A percentile compares a stretch with the other conserved stretches of the same genome.
These are phyloP conservation scores for Noctua janthe DNA, from an alignment of 2,888 invertebrate genomes.

Conservation along the genomic window DNA sequence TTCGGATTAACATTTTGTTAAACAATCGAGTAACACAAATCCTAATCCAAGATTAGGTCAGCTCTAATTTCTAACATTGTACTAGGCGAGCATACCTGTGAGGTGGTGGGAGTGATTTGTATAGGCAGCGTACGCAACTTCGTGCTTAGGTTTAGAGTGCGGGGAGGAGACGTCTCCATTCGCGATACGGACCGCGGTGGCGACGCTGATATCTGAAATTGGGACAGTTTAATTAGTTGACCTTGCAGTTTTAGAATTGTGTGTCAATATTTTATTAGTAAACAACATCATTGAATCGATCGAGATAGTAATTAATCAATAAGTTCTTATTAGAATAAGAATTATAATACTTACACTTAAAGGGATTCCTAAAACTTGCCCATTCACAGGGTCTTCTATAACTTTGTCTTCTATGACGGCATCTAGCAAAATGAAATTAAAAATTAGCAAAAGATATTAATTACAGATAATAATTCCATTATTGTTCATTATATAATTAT, in stretches of 20 bases:
- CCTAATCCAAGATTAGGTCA: conserved; percentile 83
- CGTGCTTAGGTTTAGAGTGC: conserved; percentile 85
- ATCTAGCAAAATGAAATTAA: conserved; percentile 69
- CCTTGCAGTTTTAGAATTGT: conserved; percentile 34
- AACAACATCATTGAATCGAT: conserved; percentile 8
- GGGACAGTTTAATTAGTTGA: conserved; percentile 38
- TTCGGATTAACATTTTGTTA: conserved; percentile 24
- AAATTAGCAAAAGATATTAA: neutral
- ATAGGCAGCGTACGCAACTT: conserved; percentile 86
- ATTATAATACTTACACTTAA: conserved; percentile 82
- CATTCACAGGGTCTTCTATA: conserved; percentile 82
- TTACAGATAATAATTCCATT: neutral
- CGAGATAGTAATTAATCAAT: neutral
- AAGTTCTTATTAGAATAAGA: neutral
- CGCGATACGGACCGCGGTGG: conserved; percentile 78
- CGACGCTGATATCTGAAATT: conserved; percentile 83
- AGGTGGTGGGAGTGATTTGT: conserved; percentile 86
- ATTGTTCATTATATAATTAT: neutral
- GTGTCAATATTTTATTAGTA: conserved; percentile 11
- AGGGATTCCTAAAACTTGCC: conserved; percentile 86
- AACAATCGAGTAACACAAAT: conserved; percentile 42
- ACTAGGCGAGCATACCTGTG: conserved; percentile 88
- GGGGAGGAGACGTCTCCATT: conserved; percentile 82
- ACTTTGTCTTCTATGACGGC: conserved; percentile 81
- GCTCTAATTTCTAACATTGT: conserved; percentile 84